Evolutionary conservation across 2,113 vertebrate species (phyloP).

Genomic region (Euleptes europaea): DNA sequence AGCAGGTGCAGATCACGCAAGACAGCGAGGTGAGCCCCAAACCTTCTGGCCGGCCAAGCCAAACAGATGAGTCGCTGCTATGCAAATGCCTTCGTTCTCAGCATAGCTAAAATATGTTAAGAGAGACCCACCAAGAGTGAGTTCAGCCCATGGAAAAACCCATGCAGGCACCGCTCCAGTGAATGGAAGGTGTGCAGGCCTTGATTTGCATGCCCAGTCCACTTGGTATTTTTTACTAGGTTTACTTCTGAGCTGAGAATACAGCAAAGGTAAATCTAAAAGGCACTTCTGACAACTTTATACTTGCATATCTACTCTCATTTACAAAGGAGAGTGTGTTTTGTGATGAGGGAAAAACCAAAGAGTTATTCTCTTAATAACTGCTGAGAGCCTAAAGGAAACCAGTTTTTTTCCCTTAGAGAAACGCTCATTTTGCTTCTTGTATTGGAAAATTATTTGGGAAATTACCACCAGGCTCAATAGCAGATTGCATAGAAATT

Average conservation of each 20-base stretch:
- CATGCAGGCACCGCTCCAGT: not conserved
- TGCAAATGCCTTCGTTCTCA: not conserved
- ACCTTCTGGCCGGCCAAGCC: accelerated
- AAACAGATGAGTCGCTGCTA: accelerated
- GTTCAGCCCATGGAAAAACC: accelerated
- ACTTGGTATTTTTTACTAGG: not conserved
- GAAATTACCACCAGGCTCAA: not conserved
- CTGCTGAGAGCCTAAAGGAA: constrained; percentile 26
- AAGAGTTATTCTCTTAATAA: not conserved
- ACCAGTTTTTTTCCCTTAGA: not conserved
- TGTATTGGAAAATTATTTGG: not conserved
- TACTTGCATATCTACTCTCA: not conserved
- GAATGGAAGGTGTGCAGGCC: not conserved
- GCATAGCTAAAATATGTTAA: accelerated
- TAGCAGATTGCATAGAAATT: not conserved
- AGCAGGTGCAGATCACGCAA: constrained; percentile 98
- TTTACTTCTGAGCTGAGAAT: not conserved
- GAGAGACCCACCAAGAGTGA: accelerated
- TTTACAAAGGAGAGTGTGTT: accelerated
- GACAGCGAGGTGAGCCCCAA: constrained; percentile 89
- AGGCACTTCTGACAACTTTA: not conserved
- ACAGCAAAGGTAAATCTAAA: too few relatives aligned
- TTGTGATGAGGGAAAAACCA: not conserved
- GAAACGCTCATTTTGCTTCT: constrained; percentile 15
- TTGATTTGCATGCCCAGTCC: not conserved